These are phyloP conservation scores for Trididemnum nubilum DNA, from an alignment of 23 tunicate genomes.

Conservation along the genomic window DNA sequence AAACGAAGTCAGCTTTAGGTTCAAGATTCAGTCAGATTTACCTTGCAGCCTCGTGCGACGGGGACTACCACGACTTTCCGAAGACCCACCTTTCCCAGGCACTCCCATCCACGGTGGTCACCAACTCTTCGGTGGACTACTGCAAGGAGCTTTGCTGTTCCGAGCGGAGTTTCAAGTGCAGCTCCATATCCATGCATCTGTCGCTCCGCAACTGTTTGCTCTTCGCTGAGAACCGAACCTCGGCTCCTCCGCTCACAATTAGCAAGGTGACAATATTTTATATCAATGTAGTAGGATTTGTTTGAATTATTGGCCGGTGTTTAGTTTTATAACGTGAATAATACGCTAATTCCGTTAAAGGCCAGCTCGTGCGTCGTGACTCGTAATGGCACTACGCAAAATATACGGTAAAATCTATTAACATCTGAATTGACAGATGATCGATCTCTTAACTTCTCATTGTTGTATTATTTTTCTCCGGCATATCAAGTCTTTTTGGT, in stretches of 20 bases:
- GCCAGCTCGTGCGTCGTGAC: no score
- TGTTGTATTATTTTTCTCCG: no score
- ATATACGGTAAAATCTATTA: no score
- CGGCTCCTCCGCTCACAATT: constrained; percentile 85
- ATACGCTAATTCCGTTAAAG: no score
- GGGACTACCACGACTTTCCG: constrained; percentile 77
- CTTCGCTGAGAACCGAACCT: constrained; percentile 78
- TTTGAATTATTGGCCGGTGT: neutral
- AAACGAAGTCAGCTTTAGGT: no score
- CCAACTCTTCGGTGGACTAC: constrained; percentile 26
- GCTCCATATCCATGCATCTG: constrained; percentile 68
- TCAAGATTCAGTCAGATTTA: no score
- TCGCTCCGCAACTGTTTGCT: constrained; percentile 55
- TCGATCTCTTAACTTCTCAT: no score
- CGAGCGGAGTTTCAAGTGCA: constrained; percentile 59
- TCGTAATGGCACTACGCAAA: no score
- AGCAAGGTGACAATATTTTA: constrained; percentile 85
- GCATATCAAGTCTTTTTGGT: no score
- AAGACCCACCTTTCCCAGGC: constrained; percentile 76
- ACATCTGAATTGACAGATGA: no score
- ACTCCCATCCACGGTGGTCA: constrained; percentile 35
- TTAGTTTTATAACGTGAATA: no score
- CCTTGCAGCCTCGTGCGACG: constrained; percentile 18
- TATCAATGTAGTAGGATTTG: no score
- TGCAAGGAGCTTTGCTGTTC: constrained; percentile 71